Base-by-base conservation (phyloP, 2,888 invertebrate genomes). In the Cancer borealis region DNA sequence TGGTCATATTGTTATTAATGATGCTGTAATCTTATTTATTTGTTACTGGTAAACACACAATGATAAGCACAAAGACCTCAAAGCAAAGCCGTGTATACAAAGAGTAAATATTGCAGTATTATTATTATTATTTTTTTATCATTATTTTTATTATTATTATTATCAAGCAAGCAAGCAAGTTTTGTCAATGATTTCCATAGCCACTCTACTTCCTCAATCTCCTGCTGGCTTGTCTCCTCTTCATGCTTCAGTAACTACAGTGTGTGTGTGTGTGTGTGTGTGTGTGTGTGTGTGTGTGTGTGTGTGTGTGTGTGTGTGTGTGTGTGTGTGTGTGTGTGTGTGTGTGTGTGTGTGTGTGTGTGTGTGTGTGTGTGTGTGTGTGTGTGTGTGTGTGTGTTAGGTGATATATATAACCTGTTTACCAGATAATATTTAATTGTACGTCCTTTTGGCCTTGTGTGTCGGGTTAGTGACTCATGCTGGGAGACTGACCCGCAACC, bases 321-420 rank as follows among this genome's bases (percentile, higher is more conserved):
- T 49, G 49, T 39, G 60, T n/a, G 14, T 49, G n/a, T 89, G 49
- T 54, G 49, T 49, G n/a, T 89, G 89, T 54, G 49, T 49, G 49
- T 89, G 89, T 89, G 54, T 89, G 47, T 88, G 88, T 88, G 88
- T 88, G 39, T 88, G 39, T 88, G 88, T 88, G 30, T 30, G 45
- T 45, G 45, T 45, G 88, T 88, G 88, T 88, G 88, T 88, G 88
- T 45, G 30, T 88, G 88, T 88, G 88, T 88, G 88, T 45, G 88
- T 88, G 88, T 88, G 45, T 45, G 46, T 45, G 88, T 88, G 8
- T 45, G 88, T 88, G 21, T 46, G 46, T 46, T 12, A 21, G 17
- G 10, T 47, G 46, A 21, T 88, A 88, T 45, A 88, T 39, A 46
- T 46, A 46, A 88, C 46, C 17, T 30, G 46, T 88, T 46, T 88